phyloP scores from a whole-genome alignment of 2,797 vertebrate species.

The Sparidentex hasta region DNA sequence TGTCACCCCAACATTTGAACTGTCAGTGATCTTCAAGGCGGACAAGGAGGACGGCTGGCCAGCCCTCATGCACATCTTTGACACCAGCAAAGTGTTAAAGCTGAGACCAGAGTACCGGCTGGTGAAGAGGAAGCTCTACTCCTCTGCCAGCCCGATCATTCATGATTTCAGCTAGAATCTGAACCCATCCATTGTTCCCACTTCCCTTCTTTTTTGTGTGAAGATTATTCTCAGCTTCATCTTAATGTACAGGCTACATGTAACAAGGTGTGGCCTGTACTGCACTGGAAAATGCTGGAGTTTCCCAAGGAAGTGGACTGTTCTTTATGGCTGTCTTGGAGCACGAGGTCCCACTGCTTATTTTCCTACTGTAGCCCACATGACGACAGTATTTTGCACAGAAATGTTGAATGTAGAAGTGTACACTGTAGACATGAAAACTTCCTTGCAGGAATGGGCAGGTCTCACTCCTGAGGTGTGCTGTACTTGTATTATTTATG shows the following conservation, averaged over 20 bases:
- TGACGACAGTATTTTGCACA: conserved; percentile 59
- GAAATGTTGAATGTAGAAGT: conserved; percentile 26
- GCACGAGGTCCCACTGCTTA: neutral
- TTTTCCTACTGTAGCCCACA: neutral
- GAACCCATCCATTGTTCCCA: neutral
- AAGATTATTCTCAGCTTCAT: neutral
- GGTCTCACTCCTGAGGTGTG: conserved; percentile 64
- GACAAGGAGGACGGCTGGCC: conserved; percentile 77
- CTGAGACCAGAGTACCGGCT: conserved; percentile 83
- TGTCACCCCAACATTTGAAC: conserved; percentile 85
- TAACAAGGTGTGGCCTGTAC: no score
- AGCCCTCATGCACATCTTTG: conserved; percentile 78
- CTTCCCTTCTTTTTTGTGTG: neutral
- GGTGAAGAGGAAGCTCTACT: conserved; percentile 88
- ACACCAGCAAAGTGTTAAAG: conserved; percentile 74
- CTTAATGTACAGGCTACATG: neutral
- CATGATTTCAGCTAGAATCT: conserved; percentile 73
- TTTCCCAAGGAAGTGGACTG: neutral
- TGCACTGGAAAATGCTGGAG: conserved; percentile 14
- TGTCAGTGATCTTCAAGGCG: conserved; percentile 80
- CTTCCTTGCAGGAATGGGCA: conserved; percentile 54
- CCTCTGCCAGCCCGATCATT: conserved; percentile 83
- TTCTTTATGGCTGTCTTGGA: conserved; percentile 6
- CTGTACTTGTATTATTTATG: conserved; percentile 45
- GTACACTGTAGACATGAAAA: conserved; percentile 24